Evolutionary conservation across 2,888 invertebrate species (phyloP).

Genomic region (Amorpha juglandis): DNA sequence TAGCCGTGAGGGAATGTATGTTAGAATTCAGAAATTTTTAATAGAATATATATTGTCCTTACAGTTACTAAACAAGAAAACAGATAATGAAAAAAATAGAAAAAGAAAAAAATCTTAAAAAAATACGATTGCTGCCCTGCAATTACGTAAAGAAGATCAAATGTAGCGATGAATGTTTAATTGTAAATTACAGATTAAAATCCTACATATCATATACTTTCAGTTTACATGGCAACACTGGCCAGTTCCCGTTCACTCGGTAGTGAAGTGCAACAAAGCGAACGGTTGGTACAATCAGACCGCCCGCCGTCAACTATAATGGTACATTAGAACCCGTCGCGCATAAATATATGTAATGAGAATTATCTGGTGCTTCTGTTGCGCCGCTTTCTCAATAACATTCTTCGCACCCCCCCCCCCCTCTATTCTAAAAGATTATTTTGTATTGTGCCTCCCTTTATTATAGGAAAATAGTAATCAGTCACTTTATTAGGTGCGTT

Average conservation of each 20-base stretch:
- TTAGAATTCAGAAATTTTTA: too few species aligned
- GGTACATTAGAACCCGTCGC: constrained; percentile 73
- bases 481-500: constrained; percentile 77
- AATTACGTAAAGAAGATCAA: too few species aligned
- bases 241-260: constrained; percentile 56
- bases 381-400: constrained; percentile 76
- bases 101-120: too few species aligned
- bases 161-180: too few species aligned
- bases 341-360: constrained; percentile 83
- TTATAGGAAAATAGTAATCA: constrained; percentile 77
- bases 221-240: constrained; percentile 12
- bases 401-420: constrained; percentile 75
- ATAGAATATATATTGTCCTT: too few species aligned
- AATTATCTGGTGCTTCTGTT: constrained; percentile 83
- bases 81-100: too few species aligned
- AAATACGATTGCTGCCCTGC: too few species aligned
- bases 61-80: too few species aligned
- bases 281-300: constrained; percentile 73
- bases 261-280: constrained; percentile 81
- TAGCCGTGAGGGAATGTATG: too few species aligned
- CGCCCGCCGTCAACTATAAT: constrained; percentile 78
- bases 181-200: neutral
- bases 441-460: constrained; percentile 73
- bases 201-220: neutral
- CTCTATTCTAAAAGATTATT: constrained; percentile 75